Conservation (phyloP, 2,888 invertebrate genomes). For the Andrena flavipes region DNA sequence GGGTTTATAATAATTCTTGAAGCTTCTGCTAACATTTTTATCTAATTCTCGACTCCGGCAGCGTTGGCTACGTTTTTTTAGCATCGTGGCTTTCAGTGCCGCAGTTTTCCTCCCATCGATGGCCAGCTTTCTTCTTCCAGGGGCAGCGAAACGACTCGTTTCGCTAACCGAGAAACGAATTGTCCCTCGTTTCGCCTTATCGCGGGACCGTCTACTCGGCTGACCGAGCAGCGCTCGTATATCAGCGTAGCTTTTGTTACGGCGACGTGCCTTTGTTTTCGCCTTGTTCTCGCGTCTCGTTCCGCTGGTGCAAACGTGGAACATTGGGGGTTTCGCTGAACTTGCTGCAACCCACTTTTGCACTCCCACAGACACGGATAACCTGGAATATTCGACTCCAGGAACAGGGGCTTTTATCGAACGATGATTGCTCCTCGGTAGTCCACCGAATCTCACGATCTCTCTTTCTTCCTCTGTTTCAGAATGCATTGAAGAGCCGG, state of each 20-base stretch:
- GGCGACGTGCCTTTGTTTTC: constrained; percentile 77
- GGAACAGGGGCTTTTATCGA: neutral
- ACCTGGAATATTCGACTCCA: constrained; percentile 22
- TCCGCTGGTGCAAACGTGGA: constrained; percentile 44
- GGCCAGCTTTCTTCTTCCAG: neutral
- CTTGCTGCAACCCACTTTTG: constrained; percentile 44
- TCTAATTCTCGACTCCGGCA: neutral
- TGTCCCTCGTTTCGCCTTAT: constrained; percentile 68
- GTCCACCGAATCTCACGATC: neutral
- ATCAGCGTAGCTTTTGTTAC: constrained; percentile 76
- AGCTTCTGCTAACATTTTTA: too few relatives aligned
- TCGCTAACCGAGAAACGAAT: constrained; percentile 74
- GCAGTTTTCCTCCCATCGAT: neutral
- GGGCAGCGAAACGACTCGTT: constrained; percentile 52
- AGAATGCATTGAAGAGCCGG: constrained; percentile 82
- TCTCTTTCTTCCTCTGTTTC: constrained; percentile 70
- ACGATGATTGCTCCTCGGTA: too few relatives aligned
- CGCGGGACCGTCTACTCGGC: constrained; percentile 60
- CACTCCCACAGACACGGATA: constrained; percentile 34
- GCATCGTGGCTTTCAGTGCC: neutral
- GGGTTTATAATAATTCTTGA: neutral
- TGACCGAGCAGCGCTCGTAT: constrained; percentile 71
- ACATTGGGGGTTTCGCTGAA: constrained; percentile 49
- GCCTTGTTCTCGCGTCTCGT: constrained; percentile 71
- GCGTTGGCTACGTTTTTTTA: neutral